These are phyloP conservation scores for Lutraria rhynchaena DNA, from an alignment of 1,140 invertebrate genomes.

Conservation along the genomic window DNA sequence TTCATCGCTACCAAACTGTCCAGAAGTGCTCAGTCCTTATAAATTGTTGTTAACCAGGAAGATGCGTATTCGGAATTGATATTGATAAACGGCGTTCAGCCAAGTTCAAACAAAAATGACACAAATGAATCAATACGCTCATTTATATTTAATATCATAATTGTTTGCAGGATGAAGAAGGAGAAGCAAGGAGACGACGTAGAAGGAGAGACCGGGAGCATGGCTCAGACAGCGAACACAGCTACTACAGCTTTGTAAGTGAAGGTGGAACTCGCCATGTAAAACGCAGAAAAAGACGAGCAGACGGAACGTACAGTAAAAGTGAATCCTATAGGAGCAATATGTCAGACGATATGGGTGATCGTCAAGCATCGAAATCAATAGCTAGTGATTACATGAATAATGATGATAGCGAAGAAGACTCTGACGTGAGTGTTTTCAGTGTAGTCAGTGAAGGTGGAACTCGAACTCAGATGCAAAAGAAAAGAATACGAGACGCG, in stretches of 20 bases:
- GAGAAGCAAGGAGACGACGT: conserved; percentile 60
- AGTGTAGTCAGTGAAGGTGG: conserved; percentile 80
- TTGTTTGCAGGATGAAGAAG: conserved; percentile 61
- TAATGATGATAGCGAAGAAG: conserved; percentile 58
- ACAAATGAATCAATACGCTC: no score
- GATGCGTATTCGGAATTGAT: no score
- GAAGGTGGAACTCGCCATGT: conserved; percentile 77
- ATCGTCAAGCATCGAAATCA: conserved; percentile 65
- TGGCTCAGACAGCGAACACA: conserved; percentile 79
- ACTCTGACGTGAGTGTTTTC: conserved; percentile 79
- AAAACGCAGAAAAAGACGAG: conserved; percentile 58
- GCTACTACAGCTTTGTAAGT: conserved; percentile 79
- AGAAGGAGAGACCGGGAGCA: conserved; percentile 64
- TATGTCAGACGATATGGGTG: conserved; percentile 67
- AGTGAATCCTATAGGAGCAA: conserved; percentile 70
- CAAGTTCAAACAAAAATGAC: no score
- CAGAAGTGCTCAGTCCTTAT: no score
- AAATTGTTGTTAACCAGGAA: no score
- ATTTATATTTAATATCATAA: conserved; percentile 60
- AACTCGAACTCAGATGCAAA: conserved; percentile 68
- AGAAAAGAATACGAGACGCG: conserved; percentile 75
- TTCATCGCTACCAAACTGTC: no score
- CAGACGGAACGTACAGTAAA: conserved; percentile 67
- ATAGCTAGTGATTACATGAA: conserved; percentile 63
- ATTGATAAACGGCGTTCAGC: no score